phyloP scores from a whole-genome alignment of 2,797 vertebrate genomes.

The Hoplostethus atlanticus region DNA sequence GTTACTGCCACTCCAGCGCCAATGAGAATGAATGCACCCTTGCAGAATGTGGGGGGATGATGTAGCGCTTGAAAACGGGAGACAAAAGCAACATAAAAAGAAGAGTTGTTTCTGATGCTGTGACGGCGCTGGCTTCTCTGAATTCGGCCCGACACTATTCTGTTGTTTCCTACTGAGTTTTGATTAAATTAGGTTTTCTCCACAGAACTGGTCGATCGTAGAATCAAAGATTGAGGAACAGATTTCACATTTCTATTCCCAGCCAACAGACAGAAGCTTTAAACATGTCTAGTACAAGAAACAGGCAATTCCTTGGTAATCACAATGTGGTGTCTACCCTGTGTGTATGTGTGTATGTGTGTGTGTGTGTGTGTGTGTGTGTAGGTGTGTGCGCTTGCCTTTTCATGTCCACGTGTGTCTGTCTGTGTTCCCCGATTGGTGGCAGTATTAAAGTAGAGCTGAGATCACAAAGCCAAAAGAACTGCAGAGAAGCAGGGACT shows the following conservation, averaged over 20 bases:
- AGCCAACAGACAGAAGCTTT: background rate
- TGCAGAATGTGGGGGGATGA: background rate
- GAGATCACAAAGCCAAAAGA: constrained; percentile 22
- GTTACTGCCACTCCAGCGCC: constrained; percentile 8
- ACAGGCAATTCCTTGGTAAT: background rate
- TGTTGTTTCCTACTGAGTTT: constrained; percentile 22
- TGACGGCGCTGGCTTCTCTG: constrained; percentile 22
- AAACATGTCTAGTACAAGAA: background rate
- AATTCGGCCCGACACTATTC: constrained; percentile 11
- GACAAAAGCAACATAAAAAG: constrained; percentile 22
- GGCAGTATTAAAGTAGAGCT: background rate
- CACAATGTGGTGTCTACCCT: background rate
- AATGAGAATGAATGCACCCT: constrained; percentile 8
- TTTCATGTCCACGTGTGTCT: constrained; percentile 3
- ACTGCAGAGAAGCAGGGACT: background rate
- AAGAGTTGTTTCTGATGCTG: constrained; percentile 22
- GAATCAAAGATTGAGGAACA: background rate
- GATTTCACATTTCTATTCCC: background rate
- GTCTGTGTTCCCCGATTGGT: constrained; percentile 13
- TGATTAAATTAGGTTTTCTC: constrained; percentile 36
- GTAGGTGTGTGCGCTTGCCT: constrained; percentile 4
- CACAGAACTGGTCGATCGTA: constrained; percentile 1
- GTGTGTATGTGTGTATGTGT: background rate
- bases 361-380: too few species aligned
- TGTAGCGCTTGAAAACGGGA: constrained; percentile 25